Percentiles rank a stretch among this genome's conserved stretches.
Evolutionary conservation across 2,113 vertebrate species (phyloP).

Genomic region (Petroica traversi): DNA sequence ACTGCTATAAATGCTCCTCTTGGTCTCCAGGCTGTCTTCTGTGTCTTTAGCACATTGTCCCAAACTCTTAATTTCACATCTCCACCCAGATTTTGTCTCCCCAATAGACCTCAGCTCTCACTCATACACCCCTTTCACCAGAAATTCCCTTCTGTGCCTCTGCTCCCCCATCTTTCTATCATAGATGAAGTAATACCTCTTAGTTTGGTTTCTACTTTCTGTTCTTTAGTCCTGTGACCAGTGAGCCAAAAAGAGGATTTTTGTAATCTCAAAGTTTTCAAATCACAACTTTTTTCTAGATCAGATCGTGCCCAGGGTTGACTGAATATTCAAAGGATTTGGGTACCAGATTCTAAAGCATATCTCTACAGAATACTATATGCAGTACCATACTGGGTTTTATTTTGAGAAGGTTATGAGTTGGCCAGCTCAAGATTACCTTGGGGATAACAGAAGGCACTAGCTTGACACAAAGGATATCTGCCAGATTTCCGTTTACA

Average conservation of each 20-base stretch:
- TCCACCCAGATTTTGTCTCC: neutral
- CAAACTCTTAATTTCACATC: neutral
- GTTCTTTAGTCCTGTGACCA: neutral
- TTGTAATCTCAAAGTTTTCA: neutral
- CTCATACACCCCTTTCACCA: neutral
- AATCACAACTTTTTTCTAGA: neutral
- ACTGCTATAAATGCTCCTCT: neutral
- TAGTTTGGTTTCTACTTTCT: neutral
- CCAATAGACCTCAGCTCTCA: neutral
- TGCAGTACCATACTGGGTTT: neutral
- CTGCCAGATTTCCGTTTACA: slow-evolving; percentile 35
- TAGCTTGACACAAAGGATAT: neutral
- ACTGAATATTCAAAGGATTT: neutral
- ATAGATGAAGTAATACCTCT: neutral
- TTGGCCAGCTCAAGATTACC: slow-evolving; percentile 10
- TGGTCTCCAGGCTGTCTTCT: neutral
- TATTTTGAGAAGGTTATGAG: slow-evolving; percentile 20
- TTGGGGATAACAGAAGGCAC: slow-evolving; percentile 1
- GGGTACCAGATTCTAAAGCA: neutral
- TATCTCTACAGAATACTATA: neutral
- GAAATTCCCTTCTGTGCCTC: neutral
- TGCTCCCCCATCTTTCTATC: neutral
- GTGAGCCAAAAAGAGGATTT: neutral
- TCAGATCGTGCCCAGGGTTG: neutral
- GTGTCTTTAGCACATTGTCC: neutral